phyloP scores from a whole-genome alignment of 2,113 vertebrate species.

The Coptodon rendalli region DNA sequence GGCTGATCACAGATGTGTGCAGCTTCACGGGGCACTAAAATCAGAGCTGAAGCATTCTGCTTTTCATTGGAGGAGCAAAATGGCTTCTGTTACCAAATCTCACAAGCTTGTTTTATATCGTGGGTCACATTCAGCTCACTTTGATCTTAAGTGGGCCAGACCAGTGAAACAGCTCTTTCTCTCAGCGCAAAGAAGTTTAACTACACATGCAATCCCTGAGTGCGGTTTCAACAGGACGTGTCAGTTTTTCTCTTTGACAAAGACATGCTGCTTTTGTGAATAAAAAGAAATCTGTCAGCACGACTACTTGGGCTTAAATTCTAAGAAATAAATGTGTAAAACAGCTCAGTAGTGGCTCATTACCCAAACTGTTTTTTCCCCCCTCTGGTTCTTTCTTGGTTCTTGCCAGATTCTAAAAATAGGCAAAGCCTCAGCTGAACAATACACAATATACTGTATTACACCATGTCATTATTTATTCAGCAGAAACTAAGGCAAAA shows the following conservation, averaged over 20 bases:
- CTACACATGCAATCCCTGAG: background rate
- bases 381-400: background rate
- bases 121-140: background rate
- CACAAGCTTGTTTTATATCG: background rate
- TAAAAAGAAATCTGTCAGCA: background rate
- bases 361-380: background rate
- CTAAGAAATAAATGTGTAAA: background rate
- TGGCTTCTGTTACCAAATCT: background rate
- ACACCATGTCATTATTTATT: background rate
- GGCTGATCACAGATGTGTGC: background rate
- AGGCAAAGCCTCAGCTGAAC: background rate
- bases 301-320: background rate
- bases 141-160: background rate
- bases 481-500: background rate
- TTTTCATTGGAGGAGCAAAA: background rate
- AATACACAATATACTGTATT: background rate
- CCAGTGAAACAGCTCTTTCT: background rate
- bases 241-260: background rate
- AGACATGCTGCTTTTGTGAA: background rate
- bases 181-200: background rate
- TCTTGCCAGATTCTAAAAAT: background rate
- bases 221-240: background rate
- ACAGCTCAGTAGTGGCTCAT: background rate
- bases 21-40: background rate
- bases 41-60: background rate